Evolutionary conservation across 2,113 vertebrate genomes (phyloP).

Genomic region (Sinocyclocheilus anophthalmus): DNA sequence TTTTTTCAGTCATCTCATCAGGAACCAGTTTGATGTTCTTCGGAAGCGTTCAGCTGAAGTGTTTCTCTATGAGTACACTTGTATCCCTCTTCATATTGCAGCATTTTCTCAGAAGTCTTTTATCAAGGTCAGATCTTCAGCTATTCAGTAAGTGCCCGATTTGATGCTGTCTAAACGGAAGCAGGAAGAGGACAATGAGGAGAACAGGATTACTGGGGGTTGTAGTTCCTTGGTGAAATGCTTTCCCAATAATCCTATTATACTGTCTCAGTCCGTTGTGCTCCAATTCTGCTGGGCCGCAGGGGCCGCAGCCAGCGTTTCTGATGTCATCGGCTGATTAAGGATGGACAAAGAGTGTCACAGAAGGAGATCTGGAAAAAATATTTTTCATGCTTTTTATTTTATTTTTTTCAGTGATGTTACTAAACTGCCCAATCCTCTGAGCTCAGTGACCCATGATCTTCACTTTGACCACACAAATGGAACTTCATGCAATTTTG

Average conservation of each 20-base stretch:
- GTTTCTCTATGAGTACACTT: background rate
- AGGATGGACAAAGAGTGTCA: slow-evolving; percentile 42
- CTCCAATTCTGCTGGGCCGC: slow-evolving; percentile 47
- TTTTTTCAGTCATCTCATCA: background rate
- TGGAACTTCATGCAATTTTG: background rate
- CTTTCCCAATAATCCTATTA: slow-evolving; percentile 62
- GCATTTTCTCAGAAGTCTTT: background rate
- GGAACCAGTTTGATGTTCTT: background rate
- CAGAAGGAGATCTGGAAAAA: slow-evolving; percentile 41
- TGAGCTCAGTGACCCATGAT: slow-evolving; percentile 3
- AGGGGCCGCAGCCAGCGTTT: slow-evolving; percentile 12
- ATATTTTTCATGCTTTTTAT: background rate
- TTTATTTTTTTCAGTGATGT: background rate
- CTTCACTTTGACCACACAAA: background rate
- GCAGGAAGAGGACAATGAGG: slow-evolving; percentile 46
- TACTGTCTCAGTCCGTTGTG: slow-evolving; percentile 45
- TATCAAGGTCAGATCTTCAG: slow-evolving; percentile 20
- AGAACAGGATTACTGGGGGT: slow-evolving; percentile 54
- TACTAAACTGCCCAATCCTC: slow-evolving; percentile 21
- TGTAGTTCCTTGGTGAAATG: slow-evolving; percentile 52
- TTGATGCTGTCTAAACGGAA: background rate
- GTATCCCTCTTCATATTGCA: background rate
- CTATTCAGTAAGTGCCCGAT: background rate
- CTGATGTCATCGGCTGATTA: slow-evolving; percentile 43
- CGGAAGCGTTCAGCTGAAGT: background rate